Base-by-base conservation (phyloP, 2,888 invertebrate species). In the Drosophila koepferae region DNA sequence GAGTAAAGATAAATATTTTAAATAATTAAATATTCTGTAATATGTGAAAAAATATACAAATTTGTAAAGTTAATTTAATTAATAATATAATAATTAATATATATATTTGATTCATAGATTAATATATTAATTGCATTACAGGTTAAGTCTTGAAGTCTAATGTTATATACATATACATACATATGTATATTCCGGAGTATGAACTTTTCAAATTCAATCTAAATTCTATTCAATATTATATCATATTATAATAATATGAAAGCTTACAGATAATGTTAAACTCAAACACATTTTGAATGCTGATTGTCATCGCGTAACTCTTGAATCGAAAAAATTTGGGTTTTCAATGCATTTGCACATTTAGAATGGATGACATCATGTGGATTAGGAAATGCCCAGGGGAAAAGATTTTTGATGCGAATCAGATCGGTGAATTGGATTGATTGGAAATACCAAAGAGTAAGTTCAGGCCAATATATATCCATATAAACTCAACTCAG, bases 301-400 rank as follows among this genome's bases (percentile, higher is more conserved):
- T 14, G 41, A 41, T 41, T 12, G 28, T 28, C n/a, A 31, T 31
- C 56, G 8, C 53, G 23, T 51, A 40, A 34, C 12, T 34, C 44
- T 36, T 10, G 3, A 23, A 36, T 20, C 20, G 54, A 14, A 23
- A 34, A 46, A 55, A 55, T 43, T 38, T 18, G 46, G 63, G 58
- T 63, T 63, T 56, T 63, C 63, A 63, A 18, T 58, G 48, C 16
- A 48, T n/a, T 23, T n/a, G 55, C 18, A 31, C 53, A 36, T 7
- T 41, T 10, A 3, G n/a, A 28, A 36, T 8, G 28, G 18, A 63
- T 63, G 56, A 56, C 63, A 63, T 63, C 63, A 63, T 56, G 23
- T 10, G 2, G 5, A 2, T 7, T 16, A 8, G 20, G 1, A 36
- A 36, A 34, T 53, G 18, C 20, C 18, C 12, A 36, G 20, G 20